A percentile compares a stretch with the other conserved stretches of the same genome.
Conservation (phyloP, 2,113 vertebrate species). For the Balaenoptera acutorostrata region DNA sequence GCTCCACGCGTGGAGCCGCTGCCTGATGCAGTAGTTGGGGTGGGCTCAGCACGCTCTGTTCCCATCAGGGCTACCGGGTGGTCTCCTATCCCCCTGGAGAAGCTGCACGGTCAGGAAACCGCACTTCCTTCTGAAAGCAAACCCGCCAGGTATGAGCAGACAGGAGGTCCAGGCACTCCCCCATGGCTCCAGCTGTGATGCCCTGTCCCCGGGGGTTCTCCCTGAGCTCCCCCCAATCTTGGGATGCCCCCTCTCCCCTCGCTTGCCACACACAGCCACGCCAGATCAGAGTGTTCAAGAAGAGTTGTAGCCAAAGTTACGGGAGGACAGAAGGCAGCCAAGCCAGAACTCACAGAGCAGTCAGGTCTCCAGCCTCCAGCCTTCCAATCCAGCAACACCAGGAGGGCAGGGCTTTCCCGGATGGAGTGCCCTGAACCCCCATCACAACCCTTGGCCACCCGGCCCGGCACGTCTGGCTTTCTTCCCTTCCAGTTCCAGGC, state of each 20-base stretch:
- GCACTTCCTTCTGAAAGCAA: not conserved
- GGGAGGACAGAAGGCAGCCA: not conserved
- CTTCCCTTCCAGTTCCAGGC: not conserved
- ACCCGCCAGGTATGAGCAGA: not conserved
- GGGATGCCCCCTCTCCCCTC: not conserved
- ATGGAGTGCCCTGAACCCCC: accelerated
- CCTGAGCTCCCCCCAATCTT: not conserved
- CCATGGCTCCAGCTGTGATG: not conserved
- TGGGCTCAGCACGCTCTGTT: not conserved
- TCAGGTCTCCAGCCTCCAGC: not conserved
- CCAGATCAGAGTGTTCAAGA: not conserved
- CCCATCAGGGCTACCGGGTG: not conserved
- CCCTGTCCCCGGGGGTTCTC: not conserved
- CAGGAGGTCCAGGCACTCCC: not conserved
- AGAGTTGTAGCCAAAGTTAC: not conserved
- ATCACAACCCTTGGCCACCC: not conserved
- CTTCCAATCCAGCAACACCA: not conserved
- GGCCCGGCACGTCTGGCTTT: not conserved
- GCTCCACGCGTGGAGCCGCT: not conserved
- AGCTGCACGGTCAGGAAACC: not conserved
- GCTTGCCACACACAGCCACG: not conserved
- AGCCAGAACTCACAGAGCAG: not conserved
- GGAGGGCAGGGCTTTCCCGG: not conserved
- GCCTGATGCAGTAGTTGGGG: not conserved
- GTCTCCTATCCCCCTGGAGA: not conserved